Evolutionary conservation across 2,888 invertebrate genomes (phyloP), one percentile per base, ranked within the genome.

Genomic region (Drosophila imparisetae): DNA sequence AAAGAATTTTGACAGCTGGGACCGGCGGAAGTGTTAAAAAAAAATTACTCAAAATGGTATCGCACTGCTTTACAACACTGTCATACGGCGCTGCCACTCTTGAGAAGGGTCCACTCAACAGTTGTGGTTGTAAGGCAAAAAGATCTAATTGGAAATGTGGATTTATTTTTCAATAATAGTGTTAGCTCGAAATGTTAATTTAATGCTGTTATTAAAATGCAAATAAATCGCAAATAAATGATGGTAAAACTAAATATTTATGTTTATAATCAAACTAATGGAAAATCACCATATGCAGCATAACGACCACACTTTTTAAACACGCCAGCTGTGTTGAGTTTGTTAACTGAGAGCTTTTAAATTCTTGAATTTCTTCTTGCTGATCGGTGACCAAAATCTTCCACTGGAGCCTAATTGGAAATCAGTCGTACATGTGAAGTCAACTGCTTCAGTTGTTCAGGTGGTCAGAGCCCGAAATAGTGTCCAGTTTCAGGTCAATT

Each of bases 1-100:
- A 92, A 92, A 91, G 92, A 92, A 85, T 63, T 82, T 90, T 92
- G 92, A 92, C 92, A 90, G 86, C 69, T 89, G 71, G 77, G 64
- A 21, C 75, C 77, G 87, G 87, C 91, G 92, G 92, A 92, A 91
- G 82, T 90, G 76, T 74, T 67, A 79, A 75, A 75, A 72, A 29
- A 10, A 30, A 30, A 0, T 1, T 36, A 61, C 78, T 78, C 78
- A 57, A 66, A 71, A 66, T 62, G 78, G 78, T 29, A 40, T 0
- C 5, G 1, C 0, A 0, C 2, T 38, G 53, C 42, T 64, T 67
- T 54, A n/a, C 63, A 79, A 0, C 79, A 79, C 80, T 76, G 1
- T 1, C 2, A 1, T 1, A 0, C 21, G 15, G 11, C 21, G 49
- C 15, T 66, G 45, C 58, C 52, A 66, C 24, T 24, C 32, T 15